These are phyloP conservation scores for Ophion obscuratus DNA, from an alignment of 2,888 invertebrate species.

Conservation along the genomic window DNA sequence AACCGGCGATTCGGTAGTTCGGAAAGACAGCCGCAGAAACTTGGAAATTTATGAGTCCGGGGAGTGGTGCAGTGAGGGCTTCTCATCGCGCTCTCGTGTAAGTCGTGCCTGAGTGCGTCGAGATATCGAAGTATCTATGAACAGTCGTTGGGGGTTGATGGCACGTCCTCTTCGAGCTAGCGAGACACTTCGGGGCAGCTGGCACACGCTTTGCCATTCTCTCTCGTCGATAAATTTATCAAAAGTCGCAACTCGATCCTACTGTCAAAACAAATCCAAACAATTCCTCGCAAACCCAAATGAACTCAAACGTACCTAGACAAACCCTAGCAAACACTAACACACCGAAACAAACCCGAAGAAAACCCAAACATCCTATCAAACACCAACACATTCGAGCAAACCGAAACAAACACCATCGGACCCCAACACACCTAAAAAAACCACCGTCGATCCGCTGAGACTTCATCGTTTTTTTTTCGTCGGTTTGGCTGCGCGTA, in stretches of 20 bases:
- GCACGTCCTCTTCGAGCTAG: too few species aligned
- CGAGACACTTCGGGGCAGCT: too few species aligned
- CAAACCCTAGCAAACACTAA: too few species aligned
- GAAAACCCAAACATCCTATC: too few species aligned
- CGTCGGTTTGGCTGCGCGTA: constrained; percentile 5
- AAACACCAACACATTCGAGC: too few species aligned
- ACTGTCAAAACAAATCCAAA: too few species aligned
- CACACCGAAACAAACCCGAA: too few species aligned
- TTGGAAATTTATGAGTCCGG: constrained; percentile 77
- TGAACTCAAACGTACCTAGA: too few species aligned
- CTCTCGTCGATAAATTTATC: not conserved
- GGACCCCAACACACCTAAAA: not conserved
- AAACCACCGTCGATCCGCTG: not conserved
- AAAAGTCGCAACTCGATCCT: too few species aligned
- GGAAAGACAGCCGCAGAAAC: constrained; percentile 79
- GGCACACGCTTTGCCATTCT: not conserved
- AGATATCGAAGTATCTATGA: not conserved
- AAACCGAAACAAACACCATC: too few species aligned
- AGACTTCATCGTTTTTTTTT: not conserved
- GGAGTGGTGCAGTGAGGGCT: constrained; percentile 69
- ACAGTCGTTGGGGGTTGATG: too few species aligned
- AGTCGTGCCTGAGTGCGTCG: constrained; percentile 18
- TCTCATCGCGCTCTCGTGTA: constrained; percentile 67
- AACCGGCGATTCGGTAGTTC: constrained; percentile 67
- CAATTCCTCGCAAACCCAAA: too few species aligned